Percentiles rank a stretch among this genome's conserved stretches.
These are phyloP conservation scores for Psettodes erumei DNA, from an alignment of 2,113 vertebrate species.

Conservation along the genomic window DNA sequence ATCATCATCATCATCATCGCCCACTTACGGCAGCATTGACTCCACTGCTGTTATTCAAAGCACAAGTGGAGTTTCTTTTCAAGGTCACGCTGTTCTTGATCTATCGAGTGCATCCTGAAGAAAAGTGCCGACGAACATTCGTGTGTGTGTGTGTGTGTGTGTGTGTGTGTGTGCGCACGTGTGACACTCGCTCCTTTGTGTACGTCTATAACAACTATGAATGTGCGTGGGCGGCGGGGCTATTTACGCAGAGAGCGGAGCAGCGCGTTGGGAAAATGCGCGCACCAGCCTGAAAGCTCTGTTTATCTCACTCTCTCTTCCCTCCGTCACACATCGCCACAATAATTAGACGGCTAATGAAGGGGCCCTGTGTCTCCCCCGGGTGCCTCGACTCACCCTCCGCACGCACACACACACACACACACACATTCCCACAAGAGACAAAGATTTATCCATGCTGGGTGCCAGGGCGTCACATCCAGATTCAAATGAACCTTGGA, in stretches of 20 bases:
- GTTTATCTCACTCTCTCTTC: slow-evolving; percentile 24
- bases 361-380: slow-evolving; percentile 39
- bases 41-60: not conserved
- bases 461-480: slow-evolving; percentile 15
- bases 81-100: not conserved
- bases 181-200: too few relatives aligned
- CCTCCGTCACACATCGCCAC: slow-evolving; percentile 39
- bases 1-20: too few relatives aligned
- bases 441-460: slow-evolving; percentile 30
- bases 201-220: not conserved
- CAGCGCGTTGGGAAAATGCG: not conserved
- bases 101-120: not conserved
- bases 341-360: slow-evolving; percentile 61
- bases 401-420: slow-evolving; percentile 16
- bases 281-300: not conserved
- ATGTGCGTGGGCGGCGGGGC: not conserved
- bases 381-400: slow-evolving; percentile 18
- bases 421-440: slow-evolving; percentile 5
- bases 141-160: too few relatives aligned
- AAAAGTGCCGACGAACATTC: not conserved
- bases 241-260: slow-evolving; percentile 8
- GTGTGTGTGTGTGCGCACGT: too few relatives aligned
- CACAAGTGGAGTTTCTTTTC: not conserved
- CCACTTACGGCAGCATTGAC: too few relatives aligned
- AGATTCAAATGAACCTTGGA: slow-evolving; percentile 19